A percentile compares a stretch with the other conserved stretches of the same genome.
Evolutionary conservation across 2,113 vertebrate genomes (phyloP).

Genomic region (Hippolais icterina): DNA sequence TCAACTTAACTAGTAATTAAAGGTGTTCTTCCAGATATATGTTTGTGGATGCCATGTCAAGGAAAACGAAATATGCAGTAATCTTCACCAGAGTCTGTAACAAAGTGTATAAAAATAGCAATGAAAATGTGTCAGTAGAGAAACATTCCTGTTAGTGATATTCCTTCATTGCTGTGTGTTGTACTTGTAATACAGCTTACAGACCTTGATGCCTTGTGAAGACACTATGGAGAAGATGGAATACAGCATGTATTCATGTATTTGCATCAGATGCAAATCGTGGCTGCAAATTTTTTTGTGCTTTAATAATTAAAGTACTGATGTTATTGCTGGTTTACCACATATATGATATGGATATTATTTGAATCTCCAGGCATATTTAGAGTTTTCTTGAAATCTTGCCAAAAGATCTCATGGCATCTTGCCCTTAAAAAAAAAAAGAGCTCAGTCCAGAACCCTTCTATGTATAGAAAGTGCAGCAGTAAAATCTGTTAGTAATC

Average conservation of each 20-base stretch:
- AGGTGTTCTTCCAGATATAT: slow-evolving; percentile 3
- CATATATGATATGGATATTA: neutral
- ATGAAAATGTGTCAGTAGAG: neutral
- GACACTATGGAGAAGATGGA: neutral
- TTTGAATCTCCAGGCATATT: neutral
- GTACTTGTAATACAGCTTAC: neutral
- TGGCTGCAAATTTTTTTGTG: neutral
- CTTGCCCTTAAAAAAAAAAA: neutral
- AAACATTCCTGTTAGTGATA: neutral
- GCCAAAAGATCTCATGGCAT: neutral
- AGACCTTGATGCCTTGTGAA: neutral
- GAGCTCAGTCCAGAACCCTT: neutral
- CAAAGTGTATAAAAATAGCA: neutral
- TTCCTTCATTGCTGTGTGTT: neutral
- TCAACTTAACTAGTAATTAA: slow-evolving; percentile 7
- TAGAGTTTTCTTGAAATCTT: neutral
- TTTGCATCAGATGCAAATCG: neutral
- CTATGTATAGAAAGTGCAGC: neutral
- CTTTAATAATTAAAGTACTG: neutral
- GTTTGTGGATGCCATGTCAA: neutral
- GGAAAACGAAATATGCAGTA: neutral
- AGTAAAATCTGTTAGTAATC: neutral
- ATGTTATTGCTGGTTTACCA: neutral
- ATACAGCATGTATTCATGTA: neutral
- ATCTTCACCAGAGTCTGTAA: neutral